Conservation (phyloP, 2,888 invertebrate genomes). For the Agapetus fuscipes region DNA sequence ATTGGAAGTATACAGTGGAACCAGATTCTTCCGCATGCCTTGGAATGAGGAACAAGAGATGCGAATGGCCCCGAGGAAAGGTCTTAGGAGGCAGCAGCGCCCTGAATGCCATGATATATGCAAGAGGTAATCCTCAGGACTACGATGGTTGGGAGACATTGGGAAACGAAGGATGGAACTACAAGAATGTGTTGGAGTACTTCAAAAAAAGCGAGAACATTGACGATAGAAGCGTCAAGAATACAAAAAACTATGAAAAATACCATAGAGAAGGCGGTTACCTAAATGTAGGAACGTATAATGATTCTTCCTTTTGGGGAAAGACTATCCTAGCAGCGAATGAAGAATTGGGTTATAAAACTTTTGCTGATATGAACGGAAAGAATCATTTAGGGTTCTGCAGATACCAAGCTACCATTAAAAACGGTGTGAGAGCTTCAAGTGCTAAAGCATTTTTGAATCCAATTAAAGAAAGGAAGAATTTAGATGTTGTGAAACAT, state of each 20-base stretch:
- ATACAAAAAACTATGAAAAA: no score
- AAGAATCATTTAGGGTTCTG: constrained; percentile 68
- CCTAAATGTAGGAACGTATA: constrained; percentile 62
- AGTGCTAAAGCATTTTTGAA: constrained; percentile 74
- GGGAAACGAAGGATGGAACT: constrained; percentile 74
- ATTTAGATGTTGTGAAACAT: constrained; percentile 62
- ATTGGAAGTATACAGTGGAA: constrained; percentile 48
- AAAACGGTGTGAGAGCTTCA: constrained; percentile 72
- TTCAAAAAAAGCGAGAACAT: constrained; percentile 76
- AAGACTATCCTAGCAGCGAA: constrained; percentile 61
- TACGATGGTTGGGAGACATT: constrained; percentile 76
- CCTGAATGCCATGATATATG: constrained; percentile 83
- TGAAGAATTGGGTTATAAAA: constrained; percentile 57
- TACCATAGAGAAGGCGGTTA: constrained; percentile 67
- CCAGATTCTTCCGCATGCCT: constrained; percentile 34
- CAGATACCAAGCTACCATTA: constrained; percentile 64
- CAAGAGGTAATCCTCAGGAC: constrained; percentile 73
- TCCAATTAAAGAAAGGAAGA: constrained; percentile 53
- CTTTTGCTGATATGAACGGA: constrained; percentile 69
- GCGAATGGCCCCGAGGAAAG: no score
- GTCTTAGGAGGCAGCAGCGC: constrained; percentile 73
- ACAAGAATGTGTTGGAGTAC: constrained; percentile 61
- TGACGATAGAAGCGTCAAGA: no score
- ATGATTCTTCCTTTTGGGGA: constrained; percentile 59
- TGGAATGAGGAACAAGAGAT: no score